Evolutionary conservation across 2,113 vertebrate species (phyloP).

Genomic region (Ailurus styani): DNA sequence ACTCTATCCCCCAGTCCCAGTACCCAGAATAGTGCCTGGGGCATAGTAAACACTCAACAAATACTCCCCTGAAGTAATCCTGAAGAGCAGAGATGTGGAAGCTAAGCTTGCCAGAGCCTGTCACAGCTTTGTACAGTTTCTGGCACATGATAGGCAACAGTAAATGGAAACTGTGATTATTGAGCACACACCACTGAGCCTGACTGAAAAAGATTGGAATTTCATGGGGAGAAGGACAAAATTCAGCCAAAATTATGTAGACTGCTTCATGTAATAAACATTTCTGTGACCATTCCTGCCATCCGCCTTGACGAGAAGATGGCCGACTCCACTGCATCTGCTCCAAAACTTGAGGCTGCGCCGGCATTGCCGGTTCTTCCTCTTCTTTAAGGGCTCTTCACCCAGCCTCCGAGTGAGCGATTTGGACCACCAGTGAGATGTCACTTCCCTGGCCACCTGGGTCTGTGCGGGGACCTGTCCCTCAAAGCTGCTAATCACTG

Average conservation of each 20-base stretch:
- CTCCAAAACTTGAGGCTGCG: not conserved
- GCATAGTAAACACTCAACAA: not conserved
- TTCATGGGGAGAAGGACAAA: not conserved
- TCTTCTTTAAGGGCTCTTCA: not conserved
- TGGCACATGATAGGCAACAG: rapidly evolving
- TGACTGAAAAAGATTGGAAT: not conserved
- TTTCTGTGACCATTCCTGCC: not conserved
- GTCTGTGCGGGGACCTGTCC: rapidly evolving
- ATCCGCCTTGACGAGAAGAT: slow-evolving; percentile 15
- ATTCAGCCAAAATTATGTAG: not conserved
- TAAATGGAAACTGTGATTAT: not conserved
- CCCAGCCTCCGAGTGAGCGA: not conserved
- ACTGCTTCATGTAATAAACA: slow-evolving; percentile 9
- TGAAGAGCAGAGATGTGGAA: not conserved
- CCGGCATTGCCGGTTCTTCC: not conserved
- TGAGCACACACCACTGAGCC: not conserved
- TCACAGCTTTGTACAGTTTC: not conserved
- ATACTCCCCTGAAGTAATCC: not conserved
- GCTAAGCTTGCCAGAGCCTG: not conserved
- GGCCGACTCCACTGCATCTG: not conserved
- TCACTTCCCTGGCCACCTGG: not conserved
- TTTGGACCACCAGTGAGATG: not conserved
- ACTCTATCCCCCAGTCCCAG: too few species aligned
- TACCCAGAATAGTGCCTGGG: not conserved
- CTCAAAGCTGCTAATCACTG: not conserved